These are phyloP conservation scores for Oedothorax gibbosus DNA, from an alignment of 1,140 invertebrate genomes.

Conservation along the genomic window DNA sequence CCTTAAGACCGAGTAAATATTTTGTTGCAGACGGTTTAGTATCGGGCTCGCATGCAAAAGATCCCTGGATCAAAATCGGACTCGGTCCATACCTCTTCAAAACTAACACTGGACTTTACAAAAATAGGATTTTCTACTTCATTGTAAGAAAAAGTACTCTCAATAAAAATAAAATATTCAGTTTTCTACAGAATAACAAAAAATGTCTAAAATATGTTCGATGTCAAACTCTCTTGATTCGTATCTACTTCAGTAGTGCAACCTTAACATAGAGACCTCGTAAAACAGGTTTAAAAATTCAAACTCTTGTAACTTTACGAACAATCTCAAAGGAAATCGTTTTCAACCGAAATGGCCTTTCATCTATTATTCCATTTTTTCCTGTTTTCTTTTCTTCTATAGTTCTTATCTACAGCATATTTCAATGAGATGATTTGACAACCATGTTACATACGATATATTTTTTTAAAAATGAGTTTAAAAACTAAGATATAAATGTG, in stretches of 20 bases:
- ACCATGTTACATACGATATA: too few species aligned
- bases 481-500: too few species aligned
- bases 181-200: not conserved
- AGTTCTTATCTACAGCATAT: too few species aligned
- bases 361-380: constrained; percentile 23
- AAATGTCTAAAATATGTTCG: not conserved
- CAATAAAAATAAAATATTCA: not conserved
- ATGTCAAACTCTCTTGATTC: not conserved
- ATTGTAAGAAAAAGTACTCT: not conserved
- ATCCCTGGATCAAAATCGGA: too few species aligned
- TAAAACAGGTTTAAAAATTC: constrained; percentile 12
- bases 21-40: too few species aligned
- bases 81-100: not conserved
- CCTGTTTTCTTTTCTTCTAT: not conserved
- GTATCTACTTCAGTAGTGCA: not conserved
- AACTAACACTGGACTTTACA: not conserved
- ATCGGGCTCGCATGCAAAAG: too few species aligned
- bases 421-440: too few species aligned
- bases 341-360: not conserved
- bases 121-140: not conserved
- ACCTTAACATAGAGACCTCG: constrained; percentile 21
- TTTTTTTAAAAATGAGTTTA: too few species aligned
- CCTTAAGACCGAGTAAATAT: too few species aligned
- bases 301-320: constrained; percentile 5
- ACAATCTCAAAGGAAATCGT: constrained; percentile 6